Evolutionary conservation across 2,888 invertebrate species (phyloP).

Genomic region (Geophilus truncorum): DNA sequence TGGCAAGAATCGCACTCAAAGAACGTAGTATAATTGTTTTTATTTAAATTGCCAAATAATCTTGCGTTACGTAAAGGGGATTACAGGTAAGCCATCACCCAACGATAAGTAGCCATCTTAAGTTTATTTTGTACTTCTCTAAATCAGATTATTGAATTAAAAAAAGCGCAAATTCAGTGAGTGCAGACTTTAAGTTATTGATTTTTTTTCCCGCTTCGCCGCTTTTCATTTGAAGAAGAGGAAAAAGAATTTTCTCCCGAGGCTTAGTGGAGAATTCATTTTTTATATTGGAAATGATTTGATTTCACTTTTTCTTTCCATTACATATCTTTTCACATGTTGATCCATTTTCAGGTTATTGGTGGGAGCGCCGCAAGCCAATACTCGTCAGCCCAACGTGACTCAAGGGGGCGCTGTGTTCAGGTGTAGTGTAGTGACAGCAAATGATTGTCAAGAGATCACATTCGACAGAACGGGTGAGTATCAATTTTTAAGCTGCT

Average conservation of each 20-base stretch:
- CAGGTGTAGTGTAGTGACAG: slow-evolving; percentile 57
- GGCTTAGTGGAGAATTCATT: not conserved
- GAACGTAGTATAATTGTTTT: no score
- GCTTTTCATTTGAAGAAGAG: not conserved
- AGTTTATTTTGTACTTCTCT: not conserved
- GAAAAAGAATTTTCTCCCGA: not conserved
- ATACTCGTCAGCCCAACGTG: slow-evolving; percentile 61
- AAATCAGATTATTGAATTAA: not conserved
- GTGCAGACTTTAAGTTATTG: not conserved
- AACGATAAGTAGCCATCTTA: no score
- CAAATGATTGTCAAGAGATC: slow-evolving; percentile 64
- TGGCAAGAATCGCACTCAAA: no score
- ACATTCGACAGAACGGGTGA: slow-evolving; percentile 65
- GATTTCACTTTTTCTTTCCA: not conserved
- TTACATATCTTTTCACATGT: not conserved
- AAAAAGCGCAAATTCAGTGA: not conserved
- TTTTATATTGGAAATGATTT: not conserved
- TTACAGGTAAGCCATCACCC: no score
- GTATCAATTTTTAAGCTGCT: slow-evolving; percentile 33
- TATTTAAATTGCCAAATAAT: no score
- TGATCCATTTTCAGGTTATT: slow-evolving; percentile 64
- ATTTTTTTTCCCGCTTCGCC: not conserved
- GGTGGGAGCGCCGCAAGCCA: slow-evolving; percentile 83
- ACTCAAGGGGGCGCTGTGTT: slow-evolving; percentile 77
- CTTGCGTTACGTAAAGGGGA: no score